phyloP scores from a whole-genome alignment of 2,113 vertebrate genomes.

The Nycticorax nycticorax region DNA sequence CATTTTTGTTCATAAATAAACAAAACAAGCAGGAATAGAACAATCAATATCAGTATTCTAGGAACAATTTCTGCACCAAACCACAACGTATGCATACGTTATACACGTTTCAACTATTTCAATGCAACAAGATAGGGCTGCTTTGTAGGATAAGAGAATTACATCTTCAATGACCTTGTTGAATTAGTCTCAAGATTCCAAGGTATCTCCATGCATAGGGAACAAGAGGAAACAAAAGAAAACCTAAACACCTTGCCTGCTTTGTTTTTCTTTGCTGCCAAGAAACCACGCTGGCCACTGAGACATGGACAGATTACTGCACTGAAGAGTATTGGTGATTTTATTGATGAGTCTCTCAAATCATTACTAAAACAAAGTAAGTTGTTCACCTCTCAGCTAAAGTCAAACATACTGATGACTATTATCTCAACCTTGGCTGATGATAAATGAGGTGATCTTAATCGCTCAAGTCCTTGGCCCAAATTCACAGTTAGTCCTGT shows the following conservation, averaged over 20 bases:
- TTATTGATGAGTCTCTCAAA: conserved; percentile 73
- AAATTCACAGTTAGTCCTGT: conserved; percentile 63
- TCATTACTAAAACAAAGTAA: conserved; percentile 71
- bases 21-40: not conserved
- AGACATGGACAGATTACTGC: conserved; percentile 47
- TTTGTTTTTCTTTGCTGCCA: not conserved
- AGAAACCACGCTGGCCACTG: not conserved
- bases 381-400: conserved; percentile 63
- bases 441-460: conserved; percentile 68
- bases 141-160: not conserved
- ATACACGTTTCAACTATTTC: not conserved
- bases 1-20: not conserved
- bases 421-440: conserved; percentile 46
- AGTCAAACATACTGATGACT: conserved; percentile 66
- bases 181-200: conserved; percentile 9
- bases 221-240: not conserved
- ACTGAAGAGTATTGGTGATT: conserved; percentile 61
- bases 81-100: no score
- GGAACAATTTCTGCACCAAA: not conserved
- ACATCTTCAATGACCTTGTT: not conserved
- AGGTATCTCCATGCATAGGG: not conserved
- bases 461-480: conserved; percentile 63
- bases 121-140: not conserved
- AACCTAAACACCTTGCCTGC: not conserved
- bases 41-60: not conserved